A percentile compares a stretch with the other conserved stretches of the same genome.
These are phyloP conservation scores for Desmodus rotundus DNA, from an alignment of 2,113 vertebrate species.

Conservation along the genomic window DNA sequence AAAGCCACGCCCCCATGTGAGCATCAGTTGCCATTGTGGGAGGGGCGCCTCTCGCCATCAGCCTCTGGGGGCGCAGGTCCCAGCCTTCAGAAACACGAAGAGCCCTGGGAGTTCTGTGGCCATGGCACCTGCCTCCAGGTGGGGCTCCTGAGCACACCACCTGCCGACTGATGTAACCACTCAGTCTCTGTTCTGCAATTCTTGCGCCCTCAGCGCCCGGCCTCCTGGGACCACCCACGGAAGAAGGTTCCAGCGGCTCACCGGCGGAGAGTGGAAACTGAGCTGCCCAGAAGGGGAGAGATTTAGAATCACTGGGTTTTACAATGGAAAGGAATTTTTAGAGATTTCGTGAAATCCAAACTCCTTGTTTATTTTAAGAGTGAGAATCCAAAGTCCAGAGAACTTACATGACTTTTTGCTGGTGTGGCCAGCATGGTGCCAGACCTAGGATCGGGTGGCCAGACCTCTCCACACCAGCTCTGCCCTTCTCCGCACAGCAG, in stretches of 20 bases:
- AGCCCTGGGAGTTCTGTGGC: conserved; percentile 52
- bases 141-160: neutral
- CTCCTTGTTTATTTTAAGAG: neutral
- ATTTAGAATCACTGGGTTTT: neutral
- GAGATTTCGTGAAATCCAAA: neutral
- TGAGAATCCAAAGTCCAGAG: neutral
- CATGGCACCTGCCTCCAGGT: conserved; percentile 9
- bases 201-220: neutral
- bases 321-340: neutral
- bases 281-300: neutral
- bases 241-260: neutral
- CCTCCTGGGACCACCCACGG: neutral
- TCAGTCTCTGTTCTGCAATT: neutral
- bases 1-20: neutral
- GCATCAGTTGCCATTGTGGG: neutral
- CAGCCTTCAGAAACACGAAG: neutral
- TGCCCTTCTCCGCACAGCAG: neutral
- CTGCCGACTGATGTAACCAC: neutral
- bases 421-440: no score
- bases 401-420: neutral
- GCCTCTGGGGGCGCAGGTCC: neutral
- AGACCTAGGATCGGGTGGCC: no score
- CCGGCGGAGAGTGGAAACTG: neutral
- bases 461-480: neutral
- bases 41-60: neutral